Base-by-base conservation (phyloP, 2,113 vertebrate genomes). In the Electrona antarctica region DNA sequence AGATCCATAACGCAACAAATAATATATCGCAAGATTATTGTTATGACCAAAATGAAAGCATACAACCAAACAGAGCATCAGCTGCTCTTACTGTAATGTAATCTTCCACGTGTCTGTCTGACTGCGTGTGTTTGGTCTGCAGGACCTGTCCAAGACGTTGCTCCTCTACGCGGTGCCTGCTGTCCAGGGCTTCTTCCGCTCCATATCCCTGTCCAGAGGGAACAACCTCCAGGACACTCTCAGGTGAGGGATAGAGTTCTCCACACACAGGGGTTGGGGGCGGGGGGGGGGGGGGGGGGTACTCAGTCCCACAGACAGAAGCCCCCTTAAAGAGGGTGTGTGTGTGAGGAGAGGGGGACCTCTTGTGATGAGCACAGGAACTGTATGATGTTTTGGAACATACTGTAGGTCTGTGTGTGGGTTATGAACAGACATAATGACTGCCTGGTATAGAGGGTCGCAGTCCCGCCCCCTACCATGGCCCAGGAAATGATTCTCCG, bases 171-270 rank as follows among this genome's bases (percentile, higher is more conserved):
- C 97, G 0, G 97, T 99, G 46, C 97, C 97, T n/a, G 98, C 98
- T 4, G 97, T 99, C 76, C 97, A 98, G 76, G 98, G 97, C 13
- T 99, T 99, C 89, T 99, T 98, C 93, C 92, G 97, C 9, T 99
- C 97, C 62, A 99, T 99, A 83, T 98, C 98, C 63, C 87, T 99
- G 71, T 99, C 98, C 41, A 93, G 97, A 75, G 98, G 98, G 82
- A 99, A 99, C 86, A 99, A 98, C 86, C 91, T 99, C 3, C 98
- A 99, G 80, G 98, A 99, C 81, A 99, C 98, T 0, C 95, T 99
- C 67, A 95, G 98, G 98, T 99, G 87, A 76, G 67, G 29, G 28
- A 75, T 46, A 3, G 21, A 58, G 46, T 33, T 1, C 28, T 59
- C 60, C 28, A 45, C 60, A 49, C n/a, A 11, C 8, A 7, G 58